Evolutionary conservation across 1,140 invertebrate genomes (phyloP).

Genomic region (Drosophila biarmipes): DNA sequence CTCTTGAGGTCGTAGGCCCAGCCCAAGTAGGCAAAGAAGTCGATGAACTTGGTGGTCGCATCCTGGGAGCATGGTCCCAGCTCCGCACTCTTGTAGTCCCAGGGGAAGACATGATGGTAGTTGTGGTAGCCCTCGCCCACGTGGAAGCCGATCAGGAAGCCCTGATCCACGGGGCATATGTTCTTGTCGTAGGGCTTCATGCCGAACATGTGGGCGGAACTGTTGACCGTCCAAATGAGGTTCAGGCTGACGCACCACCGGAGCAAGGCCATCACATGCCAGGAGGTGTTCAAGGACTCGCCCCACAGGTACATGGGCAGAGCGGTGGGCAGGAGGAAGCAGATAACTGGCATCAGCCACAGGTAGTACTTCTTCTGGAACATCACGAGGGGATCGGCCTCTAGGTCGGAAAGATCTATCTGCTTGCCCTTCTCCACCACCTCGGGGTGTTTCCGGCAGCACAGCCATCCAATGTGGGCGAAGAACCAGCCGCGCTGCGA

Average conservation of each 20-base stretch:
- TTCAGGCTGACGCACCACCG: neutral
- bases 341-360: neutral
- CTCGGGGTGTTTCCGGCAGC: neutral
- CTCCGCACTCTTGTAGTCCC: neutral
- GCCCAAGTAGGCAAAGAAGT: neutral
- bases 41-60: neutral
- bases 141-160: neutral
- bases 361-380: constrained; percentile 2
- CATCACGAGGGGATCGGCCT: neutral
- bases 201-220: neutral
- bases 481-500: neutral
- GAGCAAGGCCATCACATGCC: neutral
- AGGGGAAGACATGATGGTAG: neutral
- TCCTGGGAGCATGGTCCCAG: neutral
- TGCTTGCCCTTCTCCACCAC: neutral
- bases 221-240: neutral
- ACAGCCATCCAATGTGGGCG: neutral
- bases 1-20: neutral
- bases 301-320: neutral
- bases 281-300: neutral
- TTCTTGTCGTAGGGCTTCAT: neutral
- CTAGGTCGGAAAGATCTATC: neutral
- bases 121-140: neutral
- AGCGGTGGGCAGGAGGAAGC: neutral
- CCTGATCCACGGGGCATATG: neutral